Percentiles rank a stretch among this genome's conserved stretches.
These are phyloP conservation scores for Epistrophe eligans DNA, from an alignment of 2,888 invertebrate genomes.

Conservation along the genomic window DNA sequence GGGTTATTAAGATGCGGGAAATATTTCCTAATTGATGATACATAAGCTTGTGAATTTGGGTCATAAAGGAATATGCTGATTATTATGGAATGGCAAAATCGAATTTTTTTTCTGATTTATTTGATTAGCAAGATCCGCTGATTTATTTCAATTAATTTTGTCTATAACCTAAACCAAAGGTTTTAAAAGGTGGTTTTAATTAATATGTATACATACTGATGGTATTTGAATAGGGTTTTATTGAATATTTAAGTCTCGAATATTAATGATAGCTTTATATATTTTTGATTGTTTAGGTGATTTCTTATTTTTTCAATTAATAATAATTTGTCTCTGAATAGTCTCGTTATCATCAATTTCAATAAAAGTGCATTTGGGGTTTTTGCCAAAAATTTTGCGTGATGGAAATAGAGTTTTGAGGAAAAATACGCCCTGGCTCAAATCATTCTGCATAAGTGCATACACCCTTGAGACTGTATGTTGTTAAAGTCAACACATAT, in stretches of 20 bases:
- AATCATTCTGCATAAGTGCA: too few relatives aligned
- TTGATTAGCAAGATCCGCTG: conserved; percentile 9
- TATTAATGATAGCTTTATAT: neutral
- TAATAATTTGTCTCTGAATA: too few relatives aligned
- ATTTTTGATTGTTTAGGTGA: too few relatives aligned
- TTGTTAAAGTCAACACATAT: too few relatives aligned
- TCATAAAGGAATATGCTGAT: conserved; percentile 30
- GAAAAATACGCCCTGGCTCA: too few relatives aligned
- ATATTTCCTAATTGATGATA: conserved; percentile 70
- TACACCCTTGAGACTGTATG: too few relatives aligned
- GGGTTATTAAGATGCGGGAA: conserved; percentile 65
- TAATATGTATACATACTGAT: neutral
- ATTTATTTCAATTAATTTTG: conserved; percentile 17
- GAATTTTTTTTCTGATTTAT: neutral
- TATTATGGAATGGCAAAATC: neutral
- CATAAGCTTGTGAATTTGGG: conserved; percentile 48
- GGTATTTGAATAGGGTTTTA: neutral
- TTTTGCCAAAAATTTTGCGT: too few relatives aligned
- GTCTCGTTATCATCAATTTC: too few relatives aligned
- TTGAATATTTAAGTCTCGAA: neutral
- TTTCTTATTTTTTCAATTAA: too few relatives aligned
- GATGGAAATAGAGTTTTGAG: too few relatives aligned
- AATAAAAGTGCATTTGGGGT: too few relatives aligned
- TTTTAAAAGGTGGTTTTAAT: neutral
- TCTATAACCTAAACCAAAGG: too few relatives aligned